Evolutionary conservation across 2,888 invertebrate species (phyloP), one percentile per base, ranked within the genome.

Genomic region (Pseudeuparius sepicola): DNA sequence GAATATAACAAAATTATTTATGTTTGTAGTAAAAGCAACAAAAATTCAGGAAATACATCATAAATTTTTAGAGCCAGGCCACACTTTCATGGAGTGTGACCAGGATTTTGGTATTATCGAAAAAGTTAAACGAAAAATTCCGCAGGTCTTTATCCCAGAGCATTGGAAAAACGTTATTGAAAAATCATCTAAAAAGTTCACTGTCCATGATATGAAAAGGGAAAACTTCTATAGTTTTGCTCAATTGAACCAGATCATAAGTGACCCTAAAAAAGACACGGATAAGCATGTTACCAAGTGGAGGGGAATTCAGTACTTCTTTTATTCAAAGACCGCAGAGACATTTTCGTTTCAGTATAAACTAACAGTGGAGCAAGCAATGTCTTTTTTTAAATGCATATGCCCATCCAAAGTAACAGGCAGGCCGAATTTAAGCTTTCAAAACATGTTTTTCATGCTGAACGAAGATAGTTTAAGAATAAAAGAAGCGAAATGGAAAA

Each of bases 1-100:
- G 36, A 30, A 40, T 28, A 33, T 36, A 5, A 27, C 14, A 15
- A 40, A 40, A 26, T 16, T 39, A 18, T 40, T 40, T 24, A 36
- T 36, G 36, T 33, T 25, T 14, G 14, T 40, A 28, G 33, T 40
- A n/a, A 28, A 30, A 28, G 10, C 20, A 14, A 37, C 40, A 4
- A 14, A 15, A 17, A 14, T 40, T n/a, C 14, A 30, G 24, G 25
- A 29, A 25, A 37, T 40, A 15, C 26, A 40, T 17, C 40, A 40
- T 17, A 40, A 32, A 36, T 37, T 36, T 14, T 23, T 27, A 9
- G 37, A 37, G 17, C 28, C 37, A n/a, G 31, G 37, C 3, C 37
- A 37, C 28, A 27, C 32, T 4, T 37, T 27, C 12, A 32, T 37
- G 37, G 32, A 37, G 24, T 37, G 37, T 13, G 37, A 37, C 15